Conservation (phyloP, 2,113 vertebrate genomes). For the Rhinichthys klamathensis region DNA sequence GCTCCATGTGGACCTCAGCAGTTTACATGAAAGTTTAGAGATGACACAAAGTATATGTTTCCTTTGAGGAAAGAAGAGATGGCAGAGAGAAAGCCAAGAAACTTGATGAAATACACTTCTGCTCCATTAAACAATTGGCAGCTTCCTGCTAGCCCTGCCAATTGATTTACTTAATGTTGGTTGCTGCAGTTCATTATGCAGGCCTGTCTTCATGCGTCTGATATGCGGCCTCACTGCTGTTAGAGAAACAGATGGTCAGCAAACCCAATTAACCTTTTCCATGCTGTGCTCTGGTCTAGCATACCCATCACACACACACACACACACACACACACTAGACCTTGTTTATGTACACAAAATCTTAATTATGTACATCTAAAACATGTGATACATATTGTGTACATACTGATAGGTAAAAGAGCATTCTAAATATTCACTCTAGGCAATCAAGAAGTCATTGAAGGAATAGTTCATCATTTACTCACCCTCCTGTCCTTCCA, state of each 20-base stretch:
- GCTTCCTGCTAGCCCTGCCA: conserved; percentile 70
- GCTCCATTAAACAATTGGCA: conserved; percentile 73
- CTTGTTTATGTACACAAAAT: conserved; percentile 6
- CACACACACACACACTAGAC: neutral
- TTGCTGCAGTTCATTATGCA: conserved; percentile 71
- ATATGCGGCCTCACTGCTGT: conserved; percentile 60
- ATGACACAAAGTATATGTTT: neutral
- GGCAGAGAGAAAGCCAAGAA: conserved; percentile 6
- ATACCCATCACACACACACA: conserved; percentile 53
- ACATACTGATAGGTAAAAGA: neutral
- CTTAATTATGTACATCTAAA: neutral
- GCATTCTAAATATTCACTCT: too few species aligned
- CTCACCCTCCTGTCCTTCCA: too few species aligned
- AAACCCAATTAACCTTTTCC: conserved; percentile 85
- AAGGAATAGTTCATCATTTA: neutral
- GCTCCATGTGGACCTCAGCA: neutral
- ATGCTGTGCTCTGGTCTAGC: conserved; percentile 69
- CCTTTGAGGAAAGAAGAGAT: neutral
- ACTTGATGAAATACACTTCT: conserved; percentile 62
- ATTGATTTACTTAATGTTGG: conserved; percentile 73
- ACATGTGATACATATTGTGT: neutral
- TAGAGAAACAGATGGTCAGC: conserved; percentile 83
- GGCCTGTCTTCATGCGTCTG: conserved; percentile 61
- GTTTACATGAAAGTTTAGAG: neutral
- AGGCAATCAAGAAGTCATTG: neutral